Evolutionary conservation across 2,113 vertebrate species (phyloP).

Genomic region (Aegotheles bennettii): DNA sequence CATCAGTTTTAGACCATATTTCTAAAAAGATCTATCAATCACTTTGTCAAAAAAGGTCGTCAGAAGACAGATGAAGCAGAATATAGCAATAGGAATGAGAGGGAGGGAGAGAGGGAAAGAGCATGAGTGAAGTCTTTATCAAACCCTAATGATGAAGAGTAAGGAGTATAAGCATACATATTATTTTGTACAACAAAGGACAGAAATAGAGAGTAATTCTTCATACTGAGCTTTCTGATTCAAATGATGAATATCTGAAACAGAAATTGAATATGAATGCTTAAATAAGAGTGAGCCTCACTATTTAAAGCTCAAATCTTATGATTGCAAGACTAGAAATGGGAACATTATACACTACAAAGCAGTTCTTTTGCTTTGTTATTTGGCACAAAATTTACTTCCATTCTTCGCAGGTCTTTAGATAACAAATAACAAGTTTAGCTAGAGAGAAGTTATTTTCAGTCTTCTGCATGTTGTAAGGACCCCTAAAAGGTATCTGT

Average conservation of each 20-base stretch:
- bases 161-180: background rate
- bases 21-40: background rate
- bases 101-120: background rate
- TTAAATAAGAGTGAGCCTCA: background rate
- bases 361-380: background rate
- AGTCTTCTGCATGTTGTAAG: background rate
- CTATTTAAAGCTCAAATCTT: background rate
- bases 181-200: background rate
- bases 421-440: background rate
- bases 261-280: background rate
- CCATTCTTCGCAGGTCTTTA: background rate
- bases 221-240: background rate
- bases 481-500: background rate
- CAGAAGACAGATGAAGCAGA: background rate
- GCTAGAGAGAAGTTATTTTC: background rate
- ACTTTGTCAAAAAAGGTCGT: no score
- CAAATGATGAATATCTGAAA: background rate
- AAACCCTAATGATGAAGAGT: background rate
- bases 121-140: background rate
- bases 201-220: background rate
- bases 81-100: background rate
- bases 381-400: background rate
- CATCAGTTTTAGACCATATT: background rate
- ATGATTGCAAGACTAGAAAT: background rate
- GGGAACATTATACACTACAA: background rate